Percentiles rank a stretch among this genome's conserved stretches.
phyloP scores from a whole-genome alignment of 2,113 vertebrate species.

The Myiagra hebetior region DNA sequence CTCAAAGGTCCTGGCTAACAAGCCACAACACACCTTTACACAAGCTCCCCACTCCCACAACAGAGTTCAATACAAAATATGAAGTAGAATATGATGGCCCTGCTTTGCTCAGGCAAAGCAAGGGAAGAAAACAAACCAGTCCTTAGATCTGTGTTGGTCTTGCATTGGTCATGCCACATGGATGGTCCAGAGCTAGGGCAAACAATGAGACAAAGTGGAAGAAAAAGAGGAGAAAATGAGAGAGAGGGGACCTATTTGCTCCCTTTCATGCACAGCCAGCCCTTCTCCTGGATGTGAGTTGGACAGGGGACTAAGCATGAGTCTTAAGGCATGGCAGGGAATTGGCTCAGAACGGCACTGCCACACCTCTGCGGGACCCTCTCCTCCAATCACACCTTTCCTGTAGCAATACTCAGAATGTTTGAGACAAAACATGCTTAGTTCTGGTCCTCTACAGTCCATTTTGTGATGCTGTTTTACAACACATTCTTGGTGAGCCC shows the following conservation, averaged over 20 bases:
- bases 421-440: not conserved
- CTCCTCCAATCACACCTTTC: not conserved
- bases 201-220: not conserved
- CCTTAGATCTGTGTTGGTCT: not conserved
- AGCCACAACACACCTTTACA: not conserved
- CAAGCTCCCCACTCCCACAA: not conserved
- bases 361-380: accelerated
- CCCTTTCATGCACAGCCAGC: not conserved
- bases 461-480: not conserved
- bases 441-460: not conserved
- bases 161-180: not conserved
- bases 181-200: not conserved
- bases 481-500: not conserved
- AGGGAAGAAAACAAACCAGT: not conserved
- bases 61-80: not conserved
- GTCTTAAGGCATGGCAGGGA: not conserved
- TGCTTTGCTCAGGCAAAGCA: not conserved
- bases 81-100: not conserved
- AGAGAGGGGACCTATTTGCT: not conserved
- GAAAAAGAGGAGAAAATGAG: not conserved
- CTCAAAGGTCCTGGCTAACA: not conserved
- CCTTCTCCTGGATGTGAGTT: not conserved
- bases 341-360: not conserved
- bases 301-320: not conserved
- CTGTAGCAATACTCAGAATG: not conserved